Evolutionary conservation across 2,888 invertebrate genomes (phyloP), one percentile per base, ranked within the genome.

Genomic region (Pachydiplax longipennis): DNA sequence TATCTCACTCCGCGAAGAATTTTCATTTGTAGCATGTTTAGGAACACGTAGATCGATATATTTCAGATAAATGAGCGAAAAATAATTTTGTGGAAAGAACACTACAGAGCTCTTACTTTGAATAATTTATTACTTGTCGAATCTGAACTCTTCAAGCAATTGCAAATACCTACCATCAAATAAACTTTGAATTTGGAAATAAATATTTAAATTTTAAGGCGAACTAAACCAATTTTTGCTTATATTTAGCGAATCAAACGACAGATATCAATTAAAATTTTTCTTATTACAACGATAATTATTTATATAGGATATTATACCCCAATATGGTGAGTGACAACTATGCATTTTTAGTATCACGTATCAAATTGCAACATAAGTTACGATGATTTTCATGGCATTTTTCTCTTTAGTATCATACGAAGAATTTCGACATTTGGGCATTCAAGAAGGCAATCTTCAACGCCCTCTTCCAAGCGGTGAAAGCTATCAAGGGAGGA

Each of bases 401-500:
- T 80, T 91, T 91, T 82, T 92, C 91, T 40, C 92, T 92, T 92
- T 92, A 92, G 91, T 93, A 93, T 91, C 92, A 92, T 58, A 91
- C 92, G 44, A 93, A 93, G 91, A 91, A 93, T 91, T 96, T 96
- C 92, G 96, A 96, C 94, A 95, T 96, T 92, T 97, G 96, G 96
- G 96, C 96, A 35, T 94, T 98, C 93, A 98, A 98, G 94, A 97
- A 97, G 93, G 97, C 97, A 0, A 97, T 98, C 91, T 94, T 98
- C 25, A 96, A 96, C 94, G 97, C 98, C 5, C 95, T 98, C 15
- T 96, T 98, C 93, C 97, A 98, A 95, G 98, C 98, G 0, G 96
- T 97, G 0, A 98, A 98, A 93, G 98, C 98, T 22, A 97, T 98
- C 92, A 97, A 97, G 13, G 98, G 98, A 15, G 97, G 98, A 87